phyloP scores from a whole-genome alignment of 2,888 invertebrate species.

The Archips crataeganus region DNA sequence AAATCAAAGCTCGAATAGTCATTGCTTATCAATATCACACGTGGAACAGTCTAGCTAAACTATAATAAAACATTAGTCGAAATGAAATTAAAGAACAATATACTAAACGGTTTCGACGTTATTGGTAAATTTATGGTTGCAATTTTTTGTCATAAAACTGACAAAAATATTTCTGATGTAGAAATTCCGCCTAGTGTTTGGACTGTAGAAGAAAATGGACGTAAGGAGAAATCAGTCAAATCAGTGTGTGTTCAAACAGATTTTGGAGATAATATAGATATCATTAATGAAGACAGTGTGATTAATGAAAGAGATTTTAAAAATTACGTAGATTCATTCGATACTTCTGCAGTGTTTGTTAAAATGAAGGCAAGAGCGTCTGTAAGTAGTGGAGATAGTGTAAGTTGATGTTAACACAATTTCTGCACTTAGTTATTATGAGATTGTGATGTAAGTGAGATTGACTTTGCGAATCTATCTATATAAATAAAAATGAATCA shows the following conservation, averaged over 20 bases:
- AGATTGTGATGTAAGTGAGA: no score
- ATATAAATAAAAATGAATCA: no score
- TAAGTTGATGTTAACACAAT: not conserved
- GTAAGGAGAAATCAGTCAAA: slow-evolving; percentile 47
- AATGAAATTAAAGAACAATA: slow-evolving; percentile 11
- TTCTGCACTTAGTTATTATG: no score
- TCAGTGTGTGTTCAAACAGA: slow-evolving; percentile 45
- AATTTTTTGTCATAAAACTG: slow-evolving; percentile 44
- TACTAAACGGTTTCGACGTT: not conserved
- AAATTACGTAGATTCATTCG: not conserved
- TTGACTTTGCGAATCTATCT: no score
- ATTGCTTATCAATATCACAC: slow-evolving; percentile 1
- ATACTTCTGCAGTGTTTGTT: not conserved
- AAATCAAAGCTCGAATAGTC: slow-evolving; percentile 13
- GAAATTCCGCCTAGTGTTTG: slow-evolving; percentile 55
- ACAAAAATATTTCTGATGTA: slow-evolving; percentile 48
- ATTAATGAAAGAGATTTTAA: slow-evolving; percentile 19
- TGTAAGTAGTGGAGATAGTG: slow-evolving; percentile 7
- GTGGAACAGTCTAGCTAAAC: not conserved
- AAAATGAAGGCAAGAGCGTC: slow-evolving; percentile 6
- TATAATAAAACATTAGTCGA: not conserved
- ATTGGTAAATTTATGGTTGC: slow-evolving; percentile 6
- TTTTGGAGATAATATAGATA: not conserved
- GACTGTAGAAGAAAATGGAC: slow-evolving; percentile 41
- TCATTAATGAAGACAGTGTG: not conserved